phyloP scores from a whole-genome alignment of 2,797 vertebrate genomes.

The Choloepus didactylus region DNA sequence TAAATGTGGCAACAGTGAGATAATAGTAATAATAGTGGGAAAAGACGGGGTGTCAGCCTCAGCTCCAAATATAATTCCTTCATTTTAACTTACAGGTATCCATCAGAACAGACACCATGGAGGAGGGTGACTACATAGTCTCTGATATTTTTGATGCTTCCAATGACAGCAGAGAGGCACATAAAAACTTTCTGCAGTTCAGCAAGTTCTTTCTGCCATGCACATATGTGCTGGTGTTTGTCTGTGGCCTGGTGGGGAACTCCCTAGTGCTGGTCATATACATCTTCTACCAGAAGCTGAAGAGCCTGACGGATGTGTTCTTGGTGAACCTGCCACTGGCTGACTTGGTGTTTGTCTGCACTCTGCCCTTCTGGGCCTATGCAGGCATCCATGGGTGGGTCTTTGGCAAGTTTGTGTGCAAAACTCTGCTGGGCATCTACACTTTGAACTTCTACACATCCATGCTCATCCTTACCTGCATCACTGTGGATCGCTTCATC shows the following conservation, averaged over 20 bases:
- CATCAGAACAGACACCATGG: conserved; percentile 46
- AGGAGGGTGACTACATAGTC: rapidly evolving
- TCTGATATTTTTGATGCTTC: rapidly evolving
- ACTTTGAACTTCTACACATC: conserved; percentile 86
- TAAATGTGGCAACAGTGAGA: not conserved
- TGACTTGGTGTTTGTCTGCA: conserved; percentile 86
- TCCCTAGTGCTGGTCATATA: conserved; percentile 81
- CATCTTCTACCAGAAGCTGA: conserved; percentile 83
- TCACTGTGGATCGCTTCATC: conserved; percentile 85
- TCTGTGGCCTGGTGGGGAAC: conserved; percentile 84
- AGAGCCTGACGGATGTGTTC: conserved; percentile 82
- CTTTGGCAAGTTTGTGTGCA: conserved; percentile 78
- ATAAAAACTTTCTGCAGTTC: conserved; percentile 67
- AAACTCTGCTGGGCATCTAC: conserved; percentile 78
- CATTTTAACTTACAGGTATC: conserved; percentile 67
- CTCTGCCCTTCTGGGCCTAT: conserved; percentile 85
- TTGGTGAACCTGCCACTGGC: conserved; percentile 86
- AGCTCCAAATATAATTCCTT: not conserved
- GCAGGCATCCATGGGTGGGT: conserved; percentile 77
- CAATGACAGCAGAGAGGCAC: not conserved
- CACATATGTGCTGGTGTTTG: conserved; percentile 80
- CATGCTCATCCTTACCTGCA: conserved; percentile 85
- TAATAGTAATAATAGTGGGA: not conserved
- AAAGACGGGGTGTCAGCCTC: not conserved
- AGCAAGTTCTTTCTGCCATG: conserved; percentile 80